Evolutionary conservation across 1,140 invertebrate genomes (phyloP), one percentile per base, ranked within the genome.

Genomic region (Halesus radiatus): DNA sequence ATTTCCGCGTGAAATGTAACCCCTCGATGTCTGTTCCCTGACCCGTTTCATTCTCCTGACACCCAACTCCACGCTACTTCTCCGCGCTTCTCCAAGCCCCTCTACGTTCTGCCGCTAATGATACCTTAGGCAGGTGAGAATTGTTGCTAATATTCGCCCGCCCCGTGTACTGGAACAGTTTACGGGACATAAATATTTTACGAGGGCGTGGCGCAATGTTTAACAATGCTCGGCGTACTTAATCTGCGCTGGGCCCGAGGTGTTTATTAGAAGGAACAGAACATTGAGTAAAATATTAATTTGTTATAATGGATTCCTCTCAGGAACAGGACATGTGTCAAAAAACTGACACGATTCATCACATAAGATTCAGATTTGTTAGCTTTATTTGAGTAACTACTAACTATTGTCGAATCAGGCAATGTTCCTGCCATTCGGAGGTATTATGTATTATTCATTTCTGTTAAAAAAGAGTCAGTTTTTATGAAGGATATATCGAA

Each of bases 171-270:
- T 45, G 8, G 68, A 53, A 20, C 45, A 20, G 22, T 72, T 72
- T 72, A 72, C 23, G 37, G 18, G 45, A 72, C 22, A 15, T 72
- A 23, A 72, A 72, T 72, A 72, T 72, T 72, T 72, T 72, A 72
- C 68, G 45, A 72, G 10, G 45, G 68, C 18, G 50, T 16, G 50
- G 18, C 68, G 68, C 3, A 68, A 72, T 53, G 68, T 54, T 72
- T 52, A 23, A 53, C 68, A 52, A 72, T 52, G 45, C 16, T 53
- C 10, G 10, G n/a, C 20, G 45, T 20, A 50, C 45, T 72, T 54
- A 53, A 72, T 72, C 52, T 72, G 53, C 68, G 13, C 50, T 20
- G 50, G 22, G 23, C 45, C 8, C 7, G 22, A 72, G 0, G 20
- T 50, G 68, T 72, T 72, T 53, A 52, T 72, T 1, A 52, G 3